These are phyloP conservation scores for Pseudochirops cupreus DNA, from an alignment of 2,797 vertebrate genomes.

Conservation along the genomic window DNA sequence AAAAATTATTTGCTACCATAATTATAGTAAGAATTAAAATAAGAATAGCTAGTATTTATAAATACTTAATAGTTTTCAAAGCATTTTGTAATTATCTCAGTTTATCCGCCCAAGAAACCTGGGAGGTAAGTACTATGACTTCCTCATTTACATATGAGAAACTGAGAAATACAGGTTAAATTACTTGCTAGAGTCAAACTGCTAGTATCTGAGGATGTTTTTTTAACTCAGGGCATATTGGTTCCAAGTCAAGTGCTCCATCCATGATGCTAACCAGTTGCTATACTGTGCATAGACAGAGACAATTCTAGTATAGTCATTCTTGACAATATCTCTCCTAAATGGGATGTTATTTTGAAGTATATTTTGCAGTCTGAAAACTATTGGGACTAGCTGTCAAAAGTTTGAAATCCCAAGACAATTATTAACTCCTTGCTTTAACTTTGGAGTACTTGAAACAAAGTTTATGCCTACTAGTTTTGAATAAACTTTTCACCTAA, in stretches of 20 bases:
- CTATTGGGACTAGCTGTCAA: not conserved
- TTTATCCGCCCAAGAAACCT: not conserved
- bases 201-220: not conserved
- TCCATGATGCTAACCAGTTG: not conserved
- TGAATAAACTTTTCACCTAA: not conserved
- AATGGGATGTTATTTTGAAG: too few relatives aligned
- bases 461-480: not conserved
- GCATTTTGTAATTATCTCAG: not conserved
- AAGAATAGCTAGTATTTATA: not conserved
- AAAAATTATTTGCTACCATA: too few relatives aligned
- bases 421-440: not conserved
- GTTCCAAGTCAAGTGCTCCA: not conserved
- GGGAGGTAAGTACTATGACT: not conserved
- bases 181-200: not conserved
- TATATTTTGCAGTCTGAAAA: not conserved
- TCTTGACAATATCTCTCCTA: not conserved
- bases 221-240: not conserved
- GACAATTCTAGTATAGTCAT: not conserved
- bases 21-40: not conserved
- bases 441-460: not conserved
- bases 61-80: not conserved
- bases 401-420: not conserved
- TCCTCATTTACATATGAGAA: not conserved
- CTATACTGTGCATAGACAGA: not conserved
- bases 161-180: not conserved